Conservation (phyloP, 2,797 vertebrate species). For the Hippopotamyrus pictus region DNA sequence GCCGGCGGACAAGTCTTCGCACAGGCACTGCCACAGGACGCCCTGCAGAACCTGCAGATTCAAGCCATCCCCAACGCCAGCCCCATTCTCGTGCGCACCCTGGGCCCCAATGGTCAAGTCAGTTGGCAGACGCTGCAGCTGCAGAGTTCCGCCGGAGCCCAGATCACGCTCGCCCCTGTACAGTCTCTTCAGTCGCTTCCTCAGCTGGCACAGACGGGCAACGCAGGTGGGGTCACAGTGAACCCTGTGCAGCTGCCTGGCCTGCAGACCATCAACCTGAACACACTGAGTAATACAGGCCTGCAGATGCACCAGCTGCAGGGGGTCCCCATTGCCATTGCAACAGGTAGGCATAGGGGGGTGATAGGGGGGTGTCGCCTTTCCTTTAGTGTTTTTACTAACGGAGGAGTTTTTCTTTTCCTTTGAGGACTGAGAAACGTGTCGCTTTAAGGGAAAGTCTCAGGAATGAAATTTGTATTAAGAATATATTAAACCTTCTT, state of each 20-base stretch:
- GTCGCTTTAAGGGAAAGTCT: background rate
- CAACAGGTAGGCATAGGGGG: constrained; percentile 72
- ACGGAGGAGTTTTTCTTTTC: background rate
- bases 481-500: background rate
- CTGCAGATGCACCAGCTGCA: constrained; percentile 94
- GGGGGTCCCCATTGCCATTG: constrained; percentile 78
- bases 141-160: constrained; percentile 80
- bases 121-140: constrained; percentile 95
- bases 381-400: background rate
- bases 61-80: constrained; percentile 80
- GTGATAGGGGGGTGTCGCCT: background rate
- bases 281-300: constrained; percentile 76
- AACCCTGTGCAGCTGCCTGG: constrained; percentile 86
- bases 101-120: constrained; percentile 89
- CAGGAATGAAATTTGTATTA: background rate
- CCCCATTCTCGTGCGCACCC: constrained; percentile 84
- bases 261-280: constrained; percentile 95
- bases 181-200: constrained; percentile 54
- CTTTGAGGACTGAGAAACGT: background rate
- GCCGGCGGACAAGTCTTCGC: constrained; percentile 80
- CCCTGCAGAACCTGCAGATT: constrained; percentile 83
- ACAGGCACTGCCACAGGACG: constrained; percentile 84
- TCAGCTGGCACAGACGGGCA: constrained; percentile 72
- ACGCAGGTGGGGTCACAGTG: constrained; percentile 65
- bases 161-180: constrained; percentile 88